Evolutionary conservation across 2,797 vertebrate species (phyloP), one percentile per base, ranked within the genome.

Genomic region (Cryptoblepharus egeriae): DNA sequence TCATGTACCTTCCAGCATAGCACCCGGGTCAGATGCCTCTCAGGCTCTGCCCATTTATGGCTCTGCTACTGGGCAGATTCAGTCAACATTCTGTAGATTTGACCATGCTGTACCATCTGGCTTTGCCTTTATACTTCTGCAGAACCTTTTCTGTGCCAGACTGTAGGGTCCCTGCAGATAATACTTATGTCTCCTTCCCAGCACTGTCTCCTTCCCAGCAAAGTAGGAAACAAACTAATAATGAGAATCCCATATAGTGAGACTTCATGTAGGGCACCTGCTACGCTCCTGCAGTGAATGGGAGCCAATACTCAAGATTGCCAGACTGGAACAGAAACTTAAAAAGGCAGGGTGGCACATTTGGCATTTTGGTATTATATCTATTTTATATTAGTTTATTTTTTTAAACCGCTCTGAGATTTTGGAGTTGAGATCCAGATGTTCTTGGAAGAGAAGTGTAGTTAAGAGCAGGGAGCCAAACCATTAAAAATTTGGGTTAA

Each of bases 31-130:
- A 49, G 45, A 10, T 49, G 45, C 45, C 45, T 12, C 12, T 49
- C 45, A 49, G 45, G 9, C 45, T 49, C 45, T 12, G 12, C 45
- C 45, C 45, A 10, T 2, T 5, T 49, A 49, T 13, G 8, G 45
- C 45, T 49, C 12, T 49, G 45, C 45, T 49, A 79, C 64, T 69
- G 3, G 79, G 61, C 39, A 28, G 32, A 57, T 10, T 68, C 70
- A 35, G 24, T 67, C 86, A 64, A 71, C 11, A 1, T n/a, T n/a
- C n/a, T n/a, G n/a, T 39, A 55, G 18, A 75, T 87, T 80, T 68
- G 45, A 35, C 60, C 75, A 30, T 15, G 65, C 30, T 12, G 20
- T 74, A 81, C 0, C 35, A 77, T 83, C 81, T 65, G 42, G 55
- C 58, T 57, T 79, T 60, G 72, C n/a, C 49, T n/a, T n/a, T 28